Evolutionary conservation across 2,113 vertebrate species (phyloP).

Genomic region (Muntiacus muntjak): DNA sequence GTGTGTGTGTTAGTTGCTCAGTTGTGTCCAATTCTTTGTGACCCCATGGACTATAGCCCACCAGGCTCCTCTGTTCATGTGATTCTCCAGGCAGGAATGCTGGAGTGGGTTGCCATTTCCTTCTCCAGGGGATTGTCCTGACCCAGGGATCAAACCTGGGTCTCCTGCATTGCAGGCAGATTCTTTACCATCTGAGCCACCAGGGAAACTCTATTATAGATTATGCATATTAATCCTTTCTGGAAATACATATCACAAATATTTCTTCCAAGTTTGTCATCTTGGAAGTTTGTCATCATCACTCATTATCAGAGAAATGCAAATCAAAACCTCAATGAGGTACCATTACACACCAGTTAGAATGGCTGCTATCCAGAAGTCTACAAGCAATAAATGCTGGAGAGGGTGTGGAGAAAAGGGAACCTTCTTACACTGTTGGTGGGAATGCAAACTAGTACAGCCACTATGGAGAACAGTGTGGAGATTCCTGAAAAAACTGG

Average conservation of each 20-base stretch:
- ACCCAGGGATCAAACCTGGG: background rate
- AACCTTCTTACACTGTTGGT: too few species aligned
- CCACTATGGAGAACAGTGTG: too few species aligned
- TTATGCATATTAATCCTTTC: background rate
- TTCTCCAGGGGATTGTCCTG: background rate
- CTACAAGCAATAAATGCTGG: too few species aligned
- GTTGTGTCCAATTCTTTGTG: background rate
- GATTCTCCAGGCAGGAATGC: background rate
- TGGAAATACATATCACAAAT: background rate
- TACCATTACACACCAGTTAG: too few species aligned
- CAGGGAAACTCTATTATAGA: background rate
- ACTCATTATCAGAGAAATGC: too few species aligned
- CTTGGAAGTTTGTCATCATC: background rate
- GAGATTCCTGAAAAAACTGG: too few species aligned
- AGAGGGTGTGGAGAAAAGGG: too few species aligned
- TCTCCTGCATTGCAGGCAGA: background rate
- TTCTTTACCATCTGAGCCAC: background rate
- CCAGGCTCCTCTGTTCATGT: background rate
- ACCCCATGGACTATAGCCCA: background rate
- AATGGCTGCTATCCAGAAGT: too few species aligned
- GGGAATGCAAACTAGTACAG: too few species aligned
- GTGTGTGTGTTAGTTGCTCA: background rate
- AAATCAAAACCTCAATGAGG: too few species aligned
- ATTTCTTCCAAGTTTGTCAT: conserved; percentile 1
- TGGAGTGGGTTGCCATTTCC: background rate